Evolutionary conservation across 2,888 invertebrate genomes (phyloP), one percentile per base, ranked within the genome.

Genomic region (Auanema freiburgensis): DNA sequence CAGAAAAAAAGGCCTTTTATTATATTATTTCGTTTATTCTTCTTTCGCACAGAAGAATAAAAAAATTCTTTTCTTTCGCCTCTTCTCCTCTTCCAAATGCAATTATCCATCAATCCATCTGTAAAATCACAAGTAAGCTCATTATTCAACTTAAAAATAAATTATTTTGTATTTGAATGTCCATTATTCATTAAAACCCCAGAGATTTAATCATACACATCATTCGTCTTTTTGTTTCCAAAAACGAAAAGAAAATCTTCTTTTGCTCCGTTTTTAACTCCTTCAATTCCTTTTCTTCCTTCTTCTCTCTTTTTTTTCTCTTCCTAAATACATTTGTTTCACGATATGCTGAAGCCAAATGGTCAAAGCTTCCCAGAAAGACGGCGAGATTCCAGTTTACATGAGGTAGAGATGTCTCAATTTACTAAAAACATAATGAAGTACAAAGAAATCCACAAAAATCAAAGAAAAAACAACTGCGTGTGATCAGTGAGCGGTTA

Each of bases 371-470:
- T 55, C 55, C 53, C 33, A 53, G 53, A 53, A 53, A 53, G 49
- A 33, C 23, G 62, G 11, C 41, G 62, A 16, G 62, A 62, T 46
- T 62, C 66, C 24, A 60, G 60, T 50, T 57, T 66, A 2, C 63
- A 63, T 25, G 66, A 66, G 63, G 66, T 66, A 44, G 16, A 14
- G 43, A 18, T 23, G 6, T 42, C 40, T 21, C 33, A 18, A 16
- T 11, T n/a, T 14, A 21, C 41, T 40, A 41, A 25, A 25, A 18
- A 8, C 33, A 33, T 33, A 33, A 33, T 33, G 8, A 33, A 33
- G 8, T 33, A 33, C 8, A 33, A n/a, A 8, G 12, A 24, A 14
- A 23, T 12, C 33, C 18, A 4, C 52, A 54, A 23, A 24, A 33
- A 14, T 14, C 41, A 16, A 14, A 14, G 25, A 25, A 33, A 54